Conservation (phyloP, 23 tunicate genomes). For the Aplidium turbinatum region DNA sequence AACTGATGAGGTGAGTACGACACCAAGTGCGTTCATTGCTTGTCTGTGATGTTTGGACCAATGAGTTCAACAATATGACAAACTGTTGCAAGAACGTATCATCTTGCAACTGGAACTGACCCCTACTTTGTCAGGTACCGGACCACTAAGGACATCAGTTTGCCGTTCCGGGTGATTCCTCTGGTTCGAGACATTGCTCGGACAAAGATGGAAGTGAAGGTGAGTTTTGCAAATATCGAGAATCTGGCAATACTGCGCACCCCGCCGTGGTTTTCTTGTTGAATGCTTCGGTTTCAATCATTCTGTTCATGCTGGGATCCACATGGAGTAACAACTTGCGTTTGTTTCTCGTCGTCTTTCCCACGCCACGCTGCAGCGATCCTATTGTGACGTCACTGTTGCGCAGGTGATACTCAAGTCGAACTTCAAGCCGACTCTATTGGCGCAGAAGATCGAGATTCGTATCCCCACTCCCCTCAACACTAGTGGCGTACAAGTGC, state of each 20-base stretch:
- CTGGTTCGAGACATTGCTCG: conserved; percentile 95
- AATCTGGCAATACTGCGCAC: too few relatives aligned
- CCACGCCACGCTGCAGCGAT: neutral
- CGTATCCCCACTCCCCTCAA: conserved; percentile 97
- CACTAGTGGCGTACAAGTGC: conserved; percentile 93
- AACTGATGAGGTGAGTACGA: conserved; percentile 87
- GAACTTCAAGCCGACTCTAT: conserved; percentile 91
- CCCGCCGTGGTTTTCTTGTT: neutral
- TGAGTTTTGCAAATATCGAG: too few relatives aligned
- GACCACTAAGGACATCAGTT: conserved; percentile 85
- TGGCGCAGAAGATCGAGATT: conserved; percentile 96
- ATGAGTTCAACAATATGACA: too few relatives aligned
- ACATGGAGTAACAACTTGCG: neutral
- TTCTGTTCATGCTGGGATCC: neutral
- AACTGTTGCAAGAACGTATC: too few relatives aligned
- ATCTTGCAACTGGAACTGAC: too few relatives aligned
- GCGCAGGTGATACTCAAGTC: conserved; percentile 79
- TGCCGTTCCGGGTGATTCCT: conserved; percentile 97
- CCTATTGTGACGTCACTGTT: too few relatives aligned
- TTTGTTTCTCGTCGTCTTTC: neutral
- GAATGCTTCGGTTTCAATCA: neutral
- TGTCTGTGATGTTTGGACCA: too few relatives aligned
- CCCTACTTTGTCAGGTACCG: conserved; percentile 55
- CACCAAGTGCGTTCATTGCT: too few relatives aligned
- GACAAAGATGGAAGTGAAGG: conserved; percentile 96